Base-by-base conservation (phyloP, 2,797 vertebrate species). In the Diplodus puntazzo region DNA sequence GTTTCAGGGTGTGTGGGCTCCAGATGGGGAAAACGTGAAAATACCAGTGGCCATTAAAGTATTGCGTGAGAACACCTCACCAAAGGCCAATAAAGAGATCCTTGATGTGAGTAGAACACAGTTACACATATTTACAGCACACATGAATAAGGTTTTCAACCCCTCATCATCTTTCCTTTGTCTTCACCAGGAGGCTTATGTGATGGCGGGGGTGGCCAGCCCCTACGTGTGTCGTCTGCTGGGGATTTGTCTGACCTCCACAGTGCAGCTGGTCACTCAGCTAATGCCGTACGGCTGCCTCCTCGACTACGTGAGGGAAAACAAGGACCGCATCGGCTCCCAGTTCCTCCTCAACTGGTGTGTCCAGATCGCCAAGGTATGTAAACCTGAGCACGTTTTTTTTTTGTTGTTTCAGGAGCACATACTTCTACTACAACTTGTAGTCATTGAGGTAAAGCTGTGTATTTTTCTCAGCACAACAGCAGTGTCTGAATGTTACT, bases 271-370 rank as follows among this genome's bases (percentile, higher is more conserved):
- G 91, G 97, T 99, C 89, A 99, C 98, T 3, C 98, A 99, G 92
- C 97, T 99, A 60, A 99, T 99, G 98, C 98, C 98, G 0, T 99
- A 98, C 0, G 98, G 98, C 88, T 99, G 98, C 93, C 96, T 99
- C n/a, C 93, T 99, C 18, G 98, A 99, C 89, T 99, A 99, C 0
- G 98, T 99, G 65, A 89, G 97, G n/a, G 98, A 99, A 90, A 98
- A 99, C 94, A 97, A 97, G 42, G 98, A 98, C 79, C 95, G 86
- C 89, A 97, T 99, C 23, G 95, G 97, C 75, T 99, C 98, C 53
- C 98, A 98, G 93, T 97, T 95, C 84, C 96, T 99, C 70, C 97
- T 99, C 79, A 99, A 97, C 94, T 99, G 98, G 98, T 99, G 98
- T 94, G 97, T 99, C 92, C 98, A 99, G 95, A 99, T 99, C 0